These are phyloP conservation scores for Nomada flava DNA, from an alignment of 2,888 invertebrate genomes.

Conservation along the genomic window DNA sequence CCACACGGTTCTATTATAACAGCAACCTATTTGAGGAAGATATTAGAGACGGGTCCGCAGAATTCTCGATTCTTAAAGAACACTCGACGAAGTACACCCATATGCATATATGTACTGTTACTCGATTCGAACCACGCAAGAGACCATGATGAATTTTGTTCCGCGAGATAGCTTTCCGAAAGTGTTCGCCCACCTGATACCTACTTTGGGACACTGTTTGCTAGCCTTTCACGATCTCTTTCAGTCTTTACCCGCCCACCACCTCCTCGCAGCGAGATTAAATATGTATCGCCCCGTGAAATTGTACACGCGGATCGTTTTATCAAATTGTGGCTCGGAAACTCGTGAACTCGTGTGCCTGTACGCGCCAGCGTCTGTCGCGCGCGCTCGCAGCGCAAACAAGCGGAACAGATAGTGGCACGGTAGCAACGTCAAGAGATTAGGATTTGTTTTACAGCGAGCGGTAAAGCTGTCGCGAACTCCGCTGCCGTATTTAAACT, in stretches of 20 bases:
- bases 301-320: slow-evolving; percentile 27
- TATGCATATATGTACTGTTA: too few relatives aligned
- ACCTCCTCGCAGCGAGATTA: slow-evolving; percentile 37
- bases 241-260: slow-evolving; percentile 10
- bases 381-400: slow-evolving; percentile 71
- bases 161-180: slow-evolving; percentile 13
- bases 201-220: slow-evolving; percentile 5
- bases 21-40: too few relatives aligned
- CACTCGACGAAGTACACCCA: too few relatives aligned
- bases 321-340: slow-evolving; percentile 40
- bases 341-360: slow-evolving; percentile 50
- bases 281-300: slow-evolving; percentile 23
- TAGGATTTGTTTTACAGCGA: slow-evolving; percentile 83
- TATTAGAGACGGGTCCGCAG: neutral
- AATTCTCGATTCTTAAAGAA: too few relatives aligned
- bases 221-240: slow-evolving; percentile 21
- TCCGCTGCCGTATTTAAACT: slow-evolving; percentile 77
- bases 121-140: neutral
- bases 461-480: slow-evolving; percentile 83
- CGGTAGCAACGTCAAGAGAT: slow-evolving; percentile 82
- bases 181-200: slow-evolving; percentile 22
- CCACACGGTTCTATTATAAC: too few relatives aligned
- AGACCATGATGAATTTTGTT: slow-evolving; percentile 5
- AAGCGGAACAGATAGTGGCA: slow-evolving; percentile 77
- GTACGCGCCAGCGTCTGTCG: slow-evolving; percentile 44